Evolutionary conservation across 2,797 vertebrate species (phyloP), one percentile per base, ranked within the genome.

Genomic region (Xiphophorus birchmanni): DNA sequence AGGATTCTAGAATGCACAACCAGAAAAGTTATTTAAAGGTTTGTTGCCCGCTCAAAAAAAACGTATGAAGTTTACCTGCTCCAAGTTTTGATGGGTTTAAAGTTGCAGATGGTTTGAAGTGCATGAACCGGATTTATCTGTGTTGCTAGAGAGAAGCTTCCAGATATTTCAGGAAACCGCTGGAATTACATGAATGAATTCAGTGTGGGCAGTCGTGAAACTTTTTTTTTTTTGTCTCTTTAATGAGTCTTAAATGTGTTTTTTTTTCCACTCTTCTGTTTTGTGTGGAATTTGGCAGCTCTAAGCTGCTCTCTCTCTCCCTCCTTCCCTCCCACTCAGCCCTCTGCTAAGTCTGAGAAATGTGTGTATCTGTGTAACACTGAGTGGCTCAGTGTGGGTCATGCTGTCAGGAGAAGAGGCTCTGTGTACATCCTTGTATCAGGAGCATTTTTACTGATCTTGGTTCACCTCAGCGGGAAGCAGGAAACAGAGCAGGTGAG

Each of bases 201-300:
- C 69, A 74, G 26, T 75, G 74, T 72, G 77, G 83, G 78, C 74
- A 58, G 81, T 76, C 17, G 5, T 76, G 65, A 90, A 81, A 73
- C 78, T 69, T 26, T 79, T 88, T 80, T 88, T 80, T 79, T 88
- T 81, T 86, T 79, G 77, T 79, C 78, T 78, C 84, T 84, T 80
- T 90, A 91, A 90, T 81, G 58, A 78, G 63, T 82, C 76, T 81
- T 80, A 81, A 87, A 82, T 86, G 71, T 80, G 47, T 87, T 83
- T 86, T 79, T 83, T 86, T 26, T 10, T 85, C 84, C 69, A 76
- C 80, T 82, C 84, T 75, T 90, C 63, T 89, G 81, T 92, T 85
- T 83, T 40, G 87, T 94, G 90, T 91, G 93, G 93, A 95, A 93
- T 93, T 90, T 93, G 89, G 88, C 91, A 84, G 85, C 85, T 80